These are phyloP conservation scores for Bujurquina vittata DNA, from an alignment of 2,113 vertebrate genomes.

Conservation along the genomic window DNA sequence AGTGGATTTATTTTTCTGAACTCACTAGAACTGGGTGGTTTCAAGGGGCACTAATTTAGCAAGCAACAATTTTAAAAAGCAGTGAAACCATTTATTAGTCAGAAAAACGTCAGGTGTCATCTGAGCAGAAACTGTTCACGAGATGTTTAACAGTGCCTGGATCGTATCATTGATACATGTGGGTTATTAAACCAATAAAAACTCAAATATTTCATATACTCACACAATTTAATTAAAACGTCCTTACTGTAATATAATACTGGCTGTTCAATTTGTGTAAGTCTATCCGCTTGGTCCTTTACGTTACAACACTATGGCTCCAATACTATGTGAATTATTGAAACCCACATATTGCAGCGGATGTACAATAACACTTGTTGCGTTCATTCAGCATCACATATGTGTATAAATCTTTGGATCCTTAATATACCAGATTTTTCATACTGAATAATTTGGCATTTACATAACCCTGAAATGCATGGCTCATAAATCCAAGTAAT, in stretches of 20 bases:
- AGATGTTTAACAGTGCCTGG: neutral
- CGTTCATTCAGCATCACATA: neutral
- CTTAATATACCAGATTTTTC: neutral
- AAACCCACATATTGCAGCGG: neutral
- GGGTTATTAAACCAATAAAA: neutral
- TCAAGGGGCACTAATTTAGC: constrained; percentile 19
- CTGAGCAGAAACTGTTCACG: neutral
- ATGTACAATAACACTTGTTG: neutral
- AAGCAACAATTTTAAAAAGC: neutral
- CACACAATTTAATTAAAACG: neutral
- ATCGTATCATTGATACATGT: neutral
- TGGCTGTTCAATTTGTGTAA: neutral
- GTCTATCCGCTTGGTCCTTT: no score
- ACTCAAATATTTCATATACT: neutral
- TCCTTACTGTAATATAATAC: neutral
- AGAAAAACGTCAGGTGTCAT: neutral
- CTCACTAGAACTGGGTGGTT: constrained; percentile 40
- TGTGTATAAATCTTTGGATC: neutral
- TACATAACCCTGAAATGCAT: neutral
- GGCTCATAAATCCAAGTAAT: neutral
- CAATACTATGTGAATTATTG: neutral
- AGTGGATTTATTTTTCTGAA: neutral
- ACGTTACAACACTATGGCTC: no score
- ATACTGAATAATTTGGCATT: neutral
- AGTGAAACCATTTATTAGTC: neutral